Evolutionary conservation across 1,140 invertebrate genomes (phyloP), one percentile per base, ranked within the genome.

Genomic region (Octopus sinensis): DNA sequence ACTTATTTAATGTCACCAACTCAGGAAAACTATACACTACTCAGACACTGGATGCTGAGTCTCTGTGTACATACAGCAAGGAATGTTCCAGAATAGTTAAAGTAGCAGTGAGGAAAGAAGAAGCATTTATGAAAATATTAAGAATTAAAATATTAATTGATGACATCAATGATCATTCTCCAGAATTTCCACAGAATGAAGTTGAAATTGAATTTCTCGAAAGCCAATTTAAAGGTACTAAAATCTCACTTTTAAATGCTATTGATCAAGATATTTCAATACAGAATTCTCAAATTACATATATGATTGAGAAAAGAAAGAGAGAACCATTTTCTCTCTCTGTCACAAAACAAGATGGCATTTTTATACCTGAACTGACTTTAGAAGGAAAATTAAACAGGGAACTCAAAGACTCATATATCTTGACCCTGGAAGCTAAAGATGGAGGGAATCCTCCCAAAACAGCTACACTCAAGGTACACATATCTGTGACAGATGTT

Each of bases 391-490:
- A 94, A 68, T 89, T 98, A n/a, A 96, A 98, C 88, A 93, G 96
- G 83, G 96, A 98, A 91, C 91, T 93, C 10, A 93, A 95, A 80
- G 93, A 95, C 62, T 94, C 95, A 87, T 98, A 96, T 86, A 92
- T 94, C 13, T 90, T 98, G 75, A 95, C 97, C 92, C 94, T 98
- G 4, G 93, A 95, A 85, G 96, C 96, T 0, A 90, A 96, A 83
- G 96, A 98, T 90, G 96, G 95, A 17, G 88, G 88, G 0, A 81
- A 52, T 1, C 87, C 87, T 17, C 95, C 96, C 3, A 95, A 94
- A 85, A 96, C 96, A 88, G 95, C 95, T 0, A 92, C 93, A 76
- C 93, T 95, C 17, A 92, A 94, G 30, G 81, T 87, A n/a, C 84
- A 87, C 75, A 76, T 87, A 23, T 79, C 82, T 4, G 78, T 88